A percentile compares a stretch with the other conserved stretches of the same genome.
Conservation (phyloP, 2,888 invertebrate species). For the Halocaridina rubra region DNA sequence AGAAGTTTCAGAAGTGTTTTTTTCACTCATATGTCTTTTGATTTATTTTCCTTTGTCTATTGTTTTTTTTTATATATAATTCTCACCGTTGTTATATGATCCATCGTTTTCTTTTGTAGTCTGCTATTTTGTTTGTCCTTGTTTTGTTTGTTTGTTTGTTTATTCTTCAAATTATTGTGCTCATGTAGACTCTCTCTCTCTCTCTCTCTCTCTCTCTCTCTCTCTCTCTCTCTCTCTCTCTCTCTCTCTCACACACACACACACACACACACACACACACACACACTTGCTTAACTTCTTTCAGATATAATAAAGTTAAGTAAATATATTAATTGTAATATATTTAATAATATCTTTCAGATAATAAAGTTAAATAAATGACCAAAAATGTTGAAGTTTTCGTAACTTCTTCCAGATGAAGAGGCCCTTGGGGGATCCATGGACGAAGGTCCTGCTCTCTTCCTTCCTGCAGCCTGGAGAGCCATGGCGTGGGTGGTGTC, state of each 20-base stretch:
- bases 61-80: too few species aligned
- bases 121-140: too few species aligned
- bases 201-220: not conserved
- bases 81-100: too few species aligned
- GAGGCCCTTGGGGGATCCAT: not conserved
- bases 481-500: conserved; percentile 73
- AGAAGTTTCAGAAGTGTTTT: too few species aligned
- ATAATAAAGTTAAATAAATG: not conserved
- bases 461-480: conserved; percentile 54
- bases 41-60: too few species aligned
- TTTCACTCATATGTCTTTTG: too few species aligned
- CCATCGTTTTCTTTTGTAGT: too few species aligned
- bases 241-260: not conserved
- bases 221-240: not conserved
- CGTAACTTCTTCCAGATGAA: too few species aligned
- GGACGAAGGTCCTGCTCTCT: conserved; percentile 21
- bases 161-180: too few species aligned
- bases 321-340: not conserved
- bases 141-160: too few species aligned
- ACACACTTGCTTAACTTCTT: not conserved
- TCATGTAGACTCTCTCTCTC: not conserved
- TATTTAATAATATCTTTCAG: not conserved
- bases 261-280: not conserved
- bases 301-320: not conserved
- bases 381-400: too few species aligned